Percentiles rank a stretch among this genome's conserved stretches.
These are phyloP conservation scores for Mycetomoellerius zeteki DNA, from an alignment of 1,140 invertebrate species.

Conservation along the genomic window DNA sequence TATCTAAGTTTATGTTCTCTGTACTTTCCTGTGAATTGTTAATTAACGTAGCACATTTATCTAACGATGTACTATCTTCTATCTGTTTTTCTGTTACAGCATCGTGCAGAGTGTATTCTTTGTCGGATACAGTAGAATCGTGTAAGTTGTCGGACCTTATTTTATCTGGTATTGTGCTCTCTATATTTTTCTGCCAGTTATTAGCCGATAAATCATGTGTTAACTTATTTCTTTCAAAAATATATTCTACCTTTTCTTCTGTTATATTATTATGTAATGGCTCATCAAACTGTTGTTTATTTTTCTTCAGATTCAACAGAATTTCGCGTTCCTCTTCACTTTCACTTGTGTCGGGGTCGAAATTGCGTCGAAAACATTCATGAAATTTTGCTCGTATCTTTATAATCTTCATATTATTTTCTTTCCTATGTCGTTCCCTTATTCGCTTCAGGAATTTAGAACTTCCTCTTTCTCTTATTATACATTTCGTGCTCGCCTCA, in stretches of 20 bases:
- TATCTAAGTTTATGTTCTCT: not conserved
- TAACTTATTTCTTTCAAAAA: not conserved
- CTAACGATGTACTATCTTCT: not conserved
- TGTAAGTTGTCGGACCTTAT: not conserved
- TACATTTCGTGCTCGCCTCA: not conserved
- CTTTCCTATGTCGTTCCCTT: not conserved
- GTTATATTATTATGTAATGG: not conserved
- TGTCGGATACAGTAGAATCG: no score
- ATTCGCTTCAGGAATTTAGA: not conserved
- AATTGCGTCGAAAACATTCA: not conserved
- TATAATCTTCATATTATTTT: not conserved
- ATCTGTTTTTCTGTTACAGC: not conserved
- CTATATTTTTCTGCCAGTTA: not conserved
- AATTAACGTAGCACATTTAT: no score
- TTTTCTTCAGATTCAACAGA: not conserved
- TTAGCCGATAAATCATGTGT: not conserved
- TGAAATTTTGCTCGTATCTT: slow-evolving; percentile 22
- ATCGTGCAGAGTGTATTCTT: not conserved
- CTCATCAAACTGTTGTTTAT: not conserved
- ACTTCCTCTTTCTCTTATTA: not conserved
- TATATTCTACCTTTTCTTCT: not conserved
- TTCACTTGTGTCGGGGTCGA: not conserved
- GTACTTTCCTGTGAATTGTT: not conserved
- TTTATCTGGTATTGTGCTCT: not conserved
- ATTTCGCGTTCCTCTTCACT: slow-evolving; percentile 57